Percentiles rank a stretch among this genome's conserved stretches.
Evolutionary conservation across 2,113 vertebrate genomes (phyloP).

Genomic region (Rattus rattus): DNA sequence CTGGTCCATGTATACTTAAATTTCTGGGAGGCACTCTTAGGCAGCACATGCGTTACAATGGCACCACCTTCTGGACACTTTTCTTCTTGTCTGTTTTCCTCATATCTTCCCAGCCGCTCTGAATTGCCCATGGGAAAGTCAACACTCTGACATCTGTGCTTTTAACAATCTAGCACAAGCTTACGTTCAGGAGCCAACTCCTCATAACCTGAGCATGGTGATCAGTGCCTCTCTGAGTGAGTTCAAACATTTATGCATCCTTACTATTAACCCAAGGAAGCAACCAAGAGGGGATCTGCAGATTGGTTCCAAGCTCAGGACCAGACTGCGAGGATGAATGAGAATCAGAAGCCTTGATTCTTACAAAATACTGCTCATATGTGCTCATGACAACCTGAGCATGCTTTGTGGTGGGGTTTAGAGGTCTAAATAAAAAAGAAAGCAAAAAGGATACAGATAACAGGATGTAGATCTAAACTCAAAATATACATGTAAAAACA

Average conservation of each 20-base stretch:
- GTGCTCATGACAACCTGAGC: not conserved
- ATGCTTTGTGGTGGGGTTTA: not conserved
- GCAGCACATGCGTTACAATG: constrained; percentile 51
- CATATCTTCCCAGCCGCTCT: not conserved
- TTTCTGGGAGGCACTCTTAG: not conserved
- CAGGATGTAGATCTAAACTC: not conserved
- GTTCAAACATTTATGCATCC: not conserved
- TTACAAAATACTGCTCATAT: too few relatives aligned
- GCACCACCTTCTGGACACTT: constrained; percentile 70
- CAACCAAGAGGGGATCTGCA: not conserved
- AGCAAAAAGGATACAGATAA: not conserved
- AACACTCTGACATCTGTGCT: not conserved
- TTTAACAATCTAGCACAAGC: not conserved
- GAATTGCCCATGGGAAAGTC: not conserved
- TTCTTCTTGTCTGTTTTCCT: not conserved
- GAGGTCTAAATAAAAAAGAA: not conserved
- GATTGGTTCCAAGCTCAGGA: not conserved
- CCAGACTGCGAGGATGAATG: not conserved
- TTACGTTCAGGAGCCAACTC: not conserved
- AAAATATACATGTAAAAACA: not conserved
- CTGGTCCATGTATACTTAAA: not conserved
- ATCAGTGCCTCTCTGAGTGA: too few relatives aligned
- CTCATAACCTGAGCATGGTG: not conserved
- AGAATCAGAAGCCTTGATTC: rapidly evolving
- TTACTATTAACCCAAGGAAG: not conserved